These are phyloP conservation scores for Steinernema scapterisci DNA, from an alignment of 2,888 invertebrate species.

Conservation along the genomic window DNA sequence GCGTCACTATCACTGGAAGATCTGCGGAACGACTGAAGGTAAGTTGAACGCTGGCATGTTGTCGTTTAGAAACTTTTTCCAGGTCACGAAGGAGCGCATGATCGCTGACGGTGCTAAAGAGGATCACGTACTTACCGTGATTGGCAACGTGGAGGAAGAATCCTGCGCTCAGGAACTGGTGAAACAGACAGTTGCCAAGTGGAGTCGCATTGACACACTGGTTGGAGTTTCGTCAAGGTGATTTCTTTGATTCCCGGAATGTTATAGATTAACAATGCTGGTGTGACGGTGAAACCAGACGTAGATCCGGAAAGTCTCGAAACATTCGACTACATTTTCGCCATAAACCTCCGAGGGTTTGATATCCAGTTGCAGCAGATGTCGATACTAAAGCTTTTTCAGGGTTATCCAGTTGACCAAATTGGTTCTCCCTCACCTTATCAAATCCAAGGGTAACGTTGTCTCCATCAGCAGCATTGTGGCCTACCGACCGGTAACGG, in stretches of 20 bases:
- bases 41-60: no score
- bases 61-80: no score
- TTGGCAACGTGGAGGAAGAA: conserved; percentile 13
- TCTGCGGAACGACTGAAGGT: conserved; percentile 1
- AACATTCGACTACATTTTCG: conserved; percentile 23
- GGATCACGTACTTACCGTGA: background rate
- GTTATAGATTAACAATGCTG: conserved; percentile 20
- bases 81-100: background rate
- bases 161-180: background rate
- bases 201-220: conserved; percentile 17
- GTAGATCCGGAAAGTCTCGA: conserved; percentile 18
- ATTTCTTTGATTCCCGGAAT: background rate
- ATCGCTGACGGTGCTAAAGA: background rate
- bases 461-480: conserved; percentile 22
- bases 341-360: conserved; percentile 16
- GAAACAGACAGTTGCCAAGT: background rate
- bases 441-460: background rate
- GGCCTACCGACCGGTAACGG: conserved; percentile 1
- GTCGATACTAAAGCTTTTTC: background rate
- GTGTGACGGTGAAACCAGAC: conserved; percentile 17
- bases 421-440: conserved; percentile 12
- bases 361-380: background rate
- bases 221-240: background rate
- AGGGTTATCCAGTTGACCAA: conserved; percentile 18
- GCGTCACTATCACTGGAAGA: conserved; percentile 7